Conservation (phyloP, 2,797 vertebrate species). For the Mus spretus region DNA sequence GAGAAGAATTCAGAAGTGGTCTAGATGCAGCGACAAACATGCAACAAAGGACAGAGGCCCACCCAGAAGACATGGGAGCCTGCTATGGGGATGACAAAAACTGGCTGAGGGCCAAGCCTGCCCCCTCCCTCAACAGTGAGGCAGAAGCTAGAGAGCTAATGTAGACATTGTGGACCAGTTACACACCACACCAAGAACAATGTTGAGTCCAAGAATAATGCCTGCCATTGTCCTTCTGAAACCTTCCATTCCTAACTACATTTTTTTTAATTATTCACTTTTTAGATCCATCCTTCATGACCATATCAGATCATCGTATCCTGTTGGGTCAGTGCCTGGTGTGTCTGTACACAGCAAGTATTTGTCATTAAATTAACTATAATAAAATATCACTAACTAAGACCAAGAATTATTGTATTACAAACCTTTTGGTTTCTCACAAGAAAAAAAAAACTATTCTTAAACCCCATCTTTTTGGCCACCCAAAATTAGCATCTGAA, state of each 20-base stretch:
- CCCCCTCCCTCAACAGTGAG: not conserved
- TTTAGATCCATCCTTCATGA: not conserved
- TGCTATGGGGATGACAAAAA: not conserved
- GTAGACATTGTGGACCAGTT: not conserved
- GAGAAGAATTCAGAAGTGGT: slow-evolving; percentile 57
- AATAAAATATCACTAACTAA: not conserved
- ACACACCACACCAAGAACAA: not conserved
- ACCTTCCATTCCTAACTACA: not conserved
- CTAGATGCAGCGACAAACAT: slow-evolving; percentile 45
- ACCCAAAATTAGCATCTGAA: not conserved
- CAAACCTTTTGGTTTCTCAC: slow-evolving; percentile 32
- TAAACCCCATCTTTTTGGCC: not conserved
- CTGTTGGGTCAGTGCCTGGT: not conserved
- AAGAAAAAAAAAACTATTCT: slow-evolving; percentile 21
- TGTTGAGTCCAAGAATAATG: slow-evolving; percentile 15
- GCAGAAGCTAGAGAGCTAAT: not conserved
- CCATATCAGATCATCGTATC: slow-evolving; percentile 8
- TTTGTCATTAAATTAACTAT: slow-evolving; percentile 64
- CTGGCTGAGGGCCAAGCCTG: not conserved
- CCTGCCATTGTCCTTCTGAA: not conserved
- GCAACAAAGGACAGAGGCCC: slow-evolving; percentile 74
- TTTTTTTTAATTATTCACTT: slow-evolving; percentile 58
- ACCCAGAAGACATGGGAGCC: slow-evolving; percentile 79
- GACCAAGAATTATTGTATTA: not conserved
- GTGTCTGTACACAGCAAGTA: slow-evolving; percentile 48